phyloP scores from a whole-genome alignment of 2,113 vertebrate genomes.

The Phyllostomus hastatus region DNA sequence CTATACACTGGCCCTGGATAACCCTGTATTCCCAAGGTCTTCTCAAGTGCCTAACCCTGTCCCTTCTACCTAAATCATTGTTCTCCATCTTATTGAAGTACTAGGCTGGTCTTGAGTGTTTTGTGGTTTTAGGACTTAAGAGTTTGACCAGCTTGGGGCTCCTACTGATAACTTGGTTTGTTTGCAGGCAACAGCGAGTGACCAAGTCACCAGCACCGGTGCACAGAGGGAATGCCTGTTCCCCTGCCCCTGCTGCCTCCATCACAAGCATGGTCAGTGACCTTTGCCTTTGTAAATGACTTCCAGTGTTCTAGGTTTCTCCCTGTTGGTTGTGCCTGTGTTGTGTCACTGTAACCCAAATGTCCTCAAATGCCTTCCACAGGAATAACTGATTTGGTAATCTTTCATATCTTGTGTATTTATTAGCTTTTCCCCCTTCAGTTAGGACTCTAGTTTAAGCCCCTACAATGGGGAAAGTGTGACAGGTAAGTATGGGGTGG shows the following conservation, averaged over 20 bases:
- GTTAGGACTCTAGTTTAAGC: neutral
- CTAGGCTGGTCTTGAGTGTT: neutral
- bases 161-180: conserved; percentile 25
- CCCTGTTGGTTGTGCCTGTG: neutral
- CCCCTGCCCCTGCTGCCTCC: conserved; percentile 87
- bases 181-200: conserved; percentile 87
- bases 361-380: neutral
- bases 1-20: neutral
- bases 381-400: neutral
- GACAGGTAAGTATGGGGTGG: neutral
- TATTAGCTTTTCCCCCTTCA: neutral
- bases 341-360: neutral
- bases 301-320: neutral
- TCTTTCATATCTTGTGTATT: neutral
- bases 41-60: neutral
- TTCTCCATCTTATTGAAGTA: neutral
- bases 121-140: neutral
- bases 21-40: neutral
- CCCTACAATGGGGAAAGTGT: neutral
- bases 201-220: conserved; percentile 90
- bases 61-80: neutral
- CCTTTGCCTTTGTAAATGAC: neutral
- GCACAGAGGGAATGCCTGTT: conserved; percentile 87
- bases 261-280: conserved; percentile 95
- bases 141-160: neutral